Conservation (phyloP, 2,888 invertebrate genomes). For the Conomelus anceps region DNA sequence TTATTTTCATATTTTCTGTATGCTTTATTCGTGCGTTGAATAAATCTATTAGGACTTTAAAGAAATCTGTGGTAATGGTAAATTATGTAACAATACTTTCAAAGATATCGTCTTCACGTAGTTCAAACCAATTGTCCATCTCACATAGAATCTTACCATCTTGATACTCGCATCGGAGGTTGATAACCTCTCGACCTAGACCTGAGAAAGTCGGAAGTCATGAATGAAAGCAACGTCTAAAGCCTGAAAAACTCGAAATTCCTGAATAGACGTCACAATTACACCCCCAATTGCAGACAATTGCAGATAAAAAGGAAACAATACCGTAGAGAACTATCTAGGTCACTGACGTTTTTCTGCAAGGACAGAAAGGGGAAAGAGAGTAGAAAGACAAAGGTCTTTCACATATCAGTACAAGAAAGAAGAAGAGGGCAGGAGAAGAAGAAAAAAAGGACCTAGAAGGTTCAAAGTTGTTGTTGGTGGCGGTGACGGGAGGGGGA, state of each 20-base stretch:
- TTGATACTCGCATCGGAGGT: too few species aligned
- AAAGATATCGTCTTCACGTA: too few species aligned
- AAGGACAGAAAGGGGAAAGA: neutral
- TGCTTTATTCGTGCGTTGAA: too few species aligned
- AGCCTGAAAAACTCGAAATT: neutral
- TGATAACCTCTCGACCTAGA: too few species aligned
- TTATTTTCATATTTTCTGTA: too few species aligned
- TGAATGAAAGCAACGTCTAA: neutral
- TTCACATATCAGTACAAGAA: neutral
- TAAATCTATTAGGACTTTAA: too few species aligned
- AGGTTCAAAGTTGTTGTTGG: neutral
- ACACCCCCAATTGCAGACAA: neutral
- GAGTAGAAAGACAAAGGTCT: neutral
- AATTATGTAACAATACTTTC: too few species aligned
- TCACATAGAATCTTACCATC: too few species aligned
- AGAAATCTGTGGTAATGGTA: too few species aligned
- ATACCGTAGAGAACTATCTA: neutral
- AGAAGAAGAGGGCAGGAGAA: too few species aligned
- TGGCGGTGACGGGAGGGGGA: neutral
- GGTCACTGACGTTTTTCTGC: neutral
- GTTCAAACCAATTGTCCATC: too few species aligned
- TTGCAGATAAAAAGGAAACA: neutral
- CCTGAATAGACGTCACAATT: neutral
- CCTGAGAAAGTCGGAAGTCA: too few species aligned
- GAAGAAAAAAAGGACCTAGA: neutral